Evolutionary conservation across 2,888 invertebrate species (phyloP), one percentile per base, ranked within the genome.

Genomic region (Keiferia lycopersicella): DNA sequence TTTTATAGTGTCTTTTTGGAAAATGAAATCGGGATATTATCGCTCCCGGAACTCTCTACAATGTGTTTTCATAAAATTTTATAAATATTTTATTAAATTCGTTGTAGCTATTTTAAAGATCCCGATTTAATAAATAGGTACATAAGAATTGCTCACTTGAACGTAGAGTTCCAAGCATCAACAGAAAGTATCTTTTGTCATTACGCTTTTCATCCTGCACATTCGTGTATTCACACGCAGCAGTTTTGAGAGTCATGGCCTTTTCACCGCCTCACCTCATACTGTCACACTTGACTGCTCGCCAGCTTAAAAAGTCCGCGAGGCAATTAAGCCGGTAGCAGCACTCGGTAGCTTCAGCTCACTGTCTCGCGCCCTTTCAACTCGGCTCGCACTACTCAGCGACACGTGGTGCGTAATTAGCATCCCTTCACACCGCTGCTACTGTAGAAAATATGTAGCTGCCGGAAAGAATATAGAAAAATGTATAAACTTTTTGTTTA

Each of bases 301-400:
- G 58, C 30, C n/a, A 18, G 60, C 34, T 34, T 20, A 18, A 51
- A 51, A 48, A 57, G 60, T 34, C 38, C 61, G 63, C 51, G 61
- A 48, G 61, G 63, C 62, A 68, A 68, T 73, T 71, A 67, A 66
- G 67, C 64, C 61, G 63, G 65, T 70, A n/a, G 67, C 62, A 65
- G n/a, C 61, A 34, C 66, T 64, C n/a, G n/a, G n/a, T n/a, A n/a
- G n/a, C 22, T 10, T 66, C 64, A 67, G 70, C 68, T 68, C 61
- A 64, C 11, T 53, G 22, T 59, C 66, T 64, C 65, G 41, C 60
- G 67, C 64, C 68, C 63, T 65, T 71, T 65, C 61, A 71, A 53
- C 51, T 53, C 51, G 51, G 12, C 26, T 26, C 51, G 51, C 51
- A 14, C 51, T 22, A 22, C 51, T 53, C 51, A 53, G 22, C 6